These are phyloP conservation scores for Machaerirhynchus nigripectus DNA, from an alignment of 2,113 vertebrate genomes.

Conservation along the genomic window DNA sequence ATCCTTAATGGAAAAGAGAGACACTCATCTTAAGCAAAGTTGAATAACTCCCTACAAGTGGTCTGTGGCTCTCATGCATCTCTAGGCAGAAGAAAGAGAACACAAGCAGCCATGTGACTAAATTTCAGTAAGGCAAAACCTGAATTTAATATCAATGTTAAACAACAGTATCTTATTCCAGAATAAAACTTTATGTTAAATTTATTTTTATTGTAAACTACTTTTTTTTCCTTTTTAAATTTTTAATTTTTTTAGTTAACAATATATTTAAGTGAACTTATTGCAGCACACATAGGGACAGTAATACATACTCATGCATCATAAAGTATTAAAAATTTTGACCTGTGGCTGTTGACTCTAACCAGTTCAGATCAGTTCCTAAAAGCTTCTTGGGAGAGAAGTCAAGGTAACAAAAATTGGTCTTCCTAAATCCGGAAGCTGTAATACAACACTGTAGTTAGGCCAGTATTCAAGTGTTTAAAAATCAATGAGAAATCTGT, in stretches of 20 bases:
- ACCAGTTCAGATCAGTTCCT: neutral
- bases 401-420: neutral
- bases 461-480: neutral
- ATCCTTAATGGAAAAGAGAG: neutral
- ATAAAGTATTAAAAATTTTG: neutral
- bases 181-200: neutral
- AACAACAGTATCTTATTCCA: neutral
- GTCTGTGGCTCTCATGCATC: neutral
- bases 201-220: neutral
- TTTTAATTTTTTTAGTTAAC: neutral
- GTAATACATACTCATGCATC: neutral
- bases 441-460: neutral
- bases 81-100: neutral
- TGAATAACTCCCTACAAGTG: neutral
- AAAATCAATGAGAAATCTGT: neutral
- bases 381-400: neutral
- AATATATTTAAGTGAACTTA: neutral
- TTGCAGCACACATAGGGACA: neutral
- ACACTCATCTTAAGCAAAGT: neutral
- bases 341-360: neutral
- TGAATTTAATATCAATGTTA: neutral
- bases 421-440: neutral
- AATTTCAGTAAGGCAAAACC: neutral
- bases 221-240: rapidly evolving
- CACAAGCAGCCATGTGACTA: neutral